Percentiles rank a stretch among this genome's conserved stretches.
Evolutionary conservation across 2,113 vertebrate genomes (phyloP).

Genomic region (Atlantisia rogersi): DNA sequence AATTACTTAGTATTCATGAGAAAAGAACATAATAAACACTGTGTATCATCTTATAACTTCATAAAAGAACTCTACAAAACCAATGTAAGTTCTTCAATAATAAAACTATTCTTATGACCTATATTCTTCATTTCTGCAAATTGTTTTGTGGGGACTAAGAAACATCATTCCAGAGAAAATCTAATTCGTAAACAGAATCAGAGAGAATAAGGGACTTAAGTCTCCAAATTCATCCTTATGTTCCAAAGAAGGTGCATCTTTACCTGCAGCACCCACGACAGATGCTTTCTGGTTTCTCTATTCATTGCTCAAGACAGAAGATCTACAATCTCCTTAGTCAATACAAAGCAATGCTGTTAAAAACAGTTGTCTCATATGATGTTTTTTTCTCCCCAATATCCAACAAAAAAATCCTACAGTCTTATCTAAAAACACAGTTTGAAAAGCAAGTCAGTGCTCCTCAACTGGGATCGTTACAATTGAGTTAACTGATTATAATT

Average conservation of each 20-base stretch:
- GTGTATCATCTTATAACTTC: neutral
- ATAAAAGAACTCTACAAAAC: neutral
- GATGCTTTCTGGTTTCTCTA: neutral
- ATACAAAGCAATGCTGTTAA: neutral
- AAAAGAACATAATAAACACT: constrained; percentile 10
- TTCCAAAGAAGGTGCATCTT: neutral
- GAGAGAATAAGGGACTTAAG: neutral
- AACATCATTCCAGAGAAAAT: neutral
- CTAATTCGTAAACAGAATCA: neutral
- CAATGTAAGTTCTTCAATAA: constrained; percentile 33
- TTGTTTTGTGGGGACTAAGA: neutral
- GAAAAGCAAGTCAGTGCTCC: neutral
- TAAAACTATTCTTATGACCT: constrained; percentile 29
- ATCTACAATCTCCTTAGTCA: neutral
- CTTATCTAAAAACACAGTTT: neutral
- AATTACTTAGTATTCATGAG: constrained; percentile 11
- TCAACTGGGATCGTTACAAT: constrained; percentile 52
- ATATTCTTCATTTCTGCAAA: constrained; percentile 40
- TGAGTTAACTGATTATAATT: constrained; percentile 72
- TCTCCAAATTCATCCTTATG: neutral
- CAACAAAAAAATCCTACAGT: neutral
- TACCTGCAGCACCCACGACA: neutral
- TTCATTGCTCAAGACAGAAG: neutral
- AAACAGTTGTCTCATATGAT: neutral
- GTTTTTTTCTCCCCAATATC: neutral